Evolutionary conservation across 2,888 invertebrate genomes (phyloP), one percentile per base, ranked within the genome.

Genomic region (Tipula lateralis): DNA sequence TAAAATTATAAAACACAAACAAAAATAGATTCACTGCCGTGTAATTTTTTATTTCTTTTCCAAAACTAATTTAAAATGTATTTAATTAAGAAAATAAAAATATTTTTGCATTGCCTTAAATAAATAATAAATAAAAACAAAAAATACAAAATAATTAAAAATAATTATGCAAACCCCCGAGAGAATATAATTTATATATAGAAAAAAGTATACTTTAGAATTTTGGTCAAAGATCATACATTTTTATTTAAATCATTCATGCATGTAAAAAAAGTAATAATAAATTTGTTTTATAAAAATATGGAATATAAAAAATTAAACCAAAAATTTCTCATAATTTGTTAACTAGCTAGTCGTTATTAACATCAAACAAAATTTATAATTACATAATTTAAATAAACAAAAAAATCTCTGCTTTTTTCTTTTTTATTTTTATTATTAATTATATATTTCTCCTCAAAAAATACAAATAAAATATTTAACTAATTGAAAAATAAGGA

Each of bases 41-140:
- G 66, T 66, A 66, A 66, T 66, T 66, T n/a, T 66, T 24, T 66
- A 66, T 66, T 66, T 66, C 24, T 66, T 24, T 66, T 66, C 24
- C 66, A 66, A 66, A 9, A 66, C 66, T 24, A 66, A 66, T 66
- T 66, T n/a, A n/a, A 66, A 24, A 24, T 24, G 24, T 9, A 66
- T 13, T 0, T 66, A 66, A 66, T 66, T 66, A 66, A 66, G 66
- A 66, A 66, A 66, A n/a, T n/a, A n/a, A 66, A 66, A 24, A 24
- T 66, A 66, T 66, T 66, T 66, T 66, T 66, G 66, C 66, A 66
- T 66, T 66, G 66, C 66, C 66, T 66, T 66, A 66, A 66, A 44
- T 44, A 66, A 66, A 66, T 66, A 66, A 66, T 24, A 24, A 66
- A 66, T 9, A 24, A 66, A 39, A 66, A 66, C 12, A 66, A 24